Percentiles rank a stretch among this genome's conserved stretches.
Evolutionary conservation across 2,797 vertebrate species (phyloP).

Genomic region (Schizopygopsis pylzovi): DNA sequence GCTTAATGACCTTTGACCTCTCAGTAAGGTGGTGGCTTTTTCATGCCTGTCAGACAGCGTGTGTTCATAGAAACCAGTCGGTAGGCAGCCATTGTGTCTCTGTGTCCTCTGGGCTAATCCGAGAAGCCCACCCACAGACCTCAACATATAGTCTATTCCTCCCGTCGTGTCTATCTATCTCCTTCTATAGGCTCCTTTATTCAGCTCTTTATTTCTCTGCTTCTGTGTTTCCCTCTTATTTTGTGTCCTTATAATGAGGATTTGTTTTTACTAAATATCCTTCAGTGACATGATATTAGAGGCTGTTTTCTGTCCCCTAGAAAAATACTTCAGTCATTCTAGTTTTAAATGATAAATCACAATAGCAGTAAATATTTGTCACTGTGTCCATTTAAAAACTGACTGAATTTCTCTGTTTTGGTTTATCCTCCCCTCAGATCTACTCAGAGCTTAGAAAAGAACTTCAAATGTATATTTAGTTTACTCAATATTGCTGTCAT

Average conservation of each 20-base stretch:
- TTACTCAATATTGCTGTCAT: background rate
- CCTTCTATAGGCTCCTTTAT: constrained; percentile 17
- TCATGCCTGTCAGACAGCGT: constrained; percentile 60
- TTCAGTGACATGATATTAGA: background rate
- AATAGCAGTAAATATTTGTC: background rate
- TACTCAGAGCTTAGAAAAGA: background rate
- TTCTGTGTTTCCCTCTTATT: background rate
- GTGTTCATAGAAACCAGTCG: constrained; percentile 58
- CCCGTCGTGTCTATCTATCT: background rate
- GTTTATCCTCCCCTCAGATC: background rate
- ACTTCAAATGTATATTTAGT: background rate
- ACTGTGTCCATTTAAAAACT: background rate
- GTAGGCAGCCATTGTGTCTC: constrained; percentile 46
- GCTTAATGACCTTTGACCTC: constrained; percentile 63
- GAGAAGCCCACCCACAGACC: constrained; percentile 43
- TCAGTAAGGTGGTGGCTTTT: constrained; percentile 58
- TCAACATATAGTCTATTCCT: background rate
- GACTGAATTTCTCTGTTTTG: background rate
- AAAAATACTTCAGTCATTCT: background rate
- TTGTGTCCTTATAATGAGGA: background rate
- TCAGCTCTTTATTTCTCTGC: background rate
- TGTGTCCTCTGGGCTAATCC: constrained; percentile 49
- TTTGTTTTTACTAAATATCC: background rate
- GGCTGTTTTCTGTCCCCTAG: background rate
- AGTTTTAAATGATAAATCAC: background rate